Conservation (phyloP, 53 echinoderm and acorn worm species). For the Stichopus horrens region DNA sequence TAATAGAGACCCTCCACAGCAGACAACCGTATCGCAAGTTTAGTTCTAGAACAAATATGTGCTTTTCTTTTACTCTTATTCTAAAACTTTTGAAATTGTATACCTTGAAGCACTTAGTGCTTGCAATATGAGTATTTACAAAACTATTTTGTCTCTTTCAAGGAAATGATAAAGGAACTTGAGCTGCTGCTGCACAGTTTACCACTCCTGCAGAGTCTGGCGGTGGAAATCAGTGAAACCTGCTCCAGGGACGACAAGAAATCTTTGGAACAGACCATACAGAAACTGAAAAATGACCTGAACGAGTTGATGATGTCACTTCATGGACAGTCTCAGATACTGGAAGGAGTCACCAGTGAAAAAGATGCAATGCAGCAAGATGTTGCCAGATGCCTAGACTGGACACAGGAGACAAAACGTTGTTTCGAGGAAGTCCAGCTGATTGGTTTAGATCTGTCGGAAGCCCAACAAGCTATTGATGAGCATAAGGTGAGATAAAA, state of each 20-base stretch:
- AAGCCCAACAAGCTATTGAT: slow-evolving; percentile 62
- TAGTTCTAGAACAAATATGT: no score
- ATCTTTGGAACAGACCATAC: slow-evolving; percentile 56
- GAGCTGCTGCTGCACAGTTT: slow-evolving; percentile 51
- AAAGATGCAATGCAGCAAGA: slow-evolving; percentile 71
- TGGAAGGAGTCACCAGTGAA: slow-evolving; percentile 64
- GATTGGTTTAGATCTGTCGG: slow-evolving; percentile 63
- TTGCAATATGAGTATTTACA: no score
- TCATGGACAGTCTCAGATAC: slow-evolving; percentile 48
- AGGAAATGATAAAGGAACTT: slow-evolving; percentile 69
- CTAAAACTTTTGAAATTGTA: no score
- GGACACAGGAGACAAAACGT: slow-evolving; percentile 61
- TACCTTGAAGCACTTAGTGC: no score
- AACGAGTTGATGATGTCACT: slow-evolving; percentile 53
- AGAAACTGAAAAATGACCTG: slow-evolving; percentile 62
- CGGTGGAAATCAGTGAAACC: slow-evolving; percentile 57
- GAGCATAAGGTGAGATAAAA: slow-evolving; percentile 67
- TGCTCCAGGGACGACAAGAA: slow-evolving; percentile 66
- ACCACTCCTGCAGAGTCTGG: slow-evolving; percentile 57
- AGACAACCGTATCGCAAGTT: no score
- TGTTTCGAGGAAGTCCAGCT: slow-evolving; percentile 55
- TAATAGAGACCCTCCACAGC: no score
- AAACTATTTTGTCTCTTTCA: not conserved
- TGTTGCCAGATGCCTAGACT: slow-evolving; percentile 65
- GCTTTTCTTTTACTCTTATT: no score